Evolutionary conservation across 2,797 vertebrate species (phyloP).

Genomic region (Alauda arvensis): DNA sequence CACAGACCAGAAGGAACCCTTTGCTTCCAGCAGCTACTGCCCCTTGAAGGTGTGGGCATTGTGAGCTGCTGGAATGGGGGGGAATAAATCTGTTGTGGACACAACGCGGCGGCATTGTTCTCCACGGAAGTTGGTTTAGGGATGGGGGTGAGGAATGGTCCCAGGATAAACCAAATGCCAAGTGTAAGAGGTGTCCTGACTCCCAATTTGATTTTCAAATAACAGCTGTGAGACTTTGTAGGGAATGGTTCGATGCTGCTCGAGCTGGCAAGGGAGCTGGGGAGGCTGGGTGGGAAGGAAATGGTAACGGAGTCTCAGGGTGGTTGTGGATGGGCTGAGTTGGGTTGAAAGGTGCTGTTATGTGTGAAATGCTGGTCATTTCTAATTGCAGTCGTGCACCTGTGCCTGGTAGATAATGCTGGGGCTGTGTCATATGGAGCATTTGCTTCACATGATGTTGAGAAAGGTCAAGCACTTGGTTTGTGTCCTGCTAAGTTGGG

Average conservation of each 20-base stretch:
- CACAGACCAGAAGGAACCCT: constrained; percentile 68
- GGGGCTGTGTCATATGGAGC: not conserved
- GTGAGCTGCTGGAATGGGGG: not conserved
- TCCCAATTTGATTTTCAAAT: constrained; percentile 12
- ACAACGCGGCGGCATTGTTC: constrained; percentile 39
- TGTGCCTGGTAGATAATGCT: constrained; percentile 41
- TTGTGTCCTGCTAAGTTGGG: not conserved
- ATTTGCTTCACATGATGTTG: constrained; percentile 30
- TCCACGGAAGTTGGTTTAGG: constrained; percentile 22
- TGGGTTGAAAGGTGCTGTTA: constrained; percentile 36
- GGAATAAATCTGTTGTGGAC: constrained; percentile 27
- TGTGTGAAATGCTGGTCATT: not conserved
- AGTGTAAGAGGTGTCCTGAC: not conserved
- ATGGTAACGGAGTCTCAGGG: not conserved
- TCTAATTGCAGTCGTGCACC: constrained; percentile 53
- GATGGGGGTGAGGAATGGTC: not conserved
- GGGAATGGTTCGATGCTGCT: not conserved
- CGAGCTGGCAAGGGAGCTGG: not conserved
- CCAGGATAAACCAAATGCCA: not conserved
- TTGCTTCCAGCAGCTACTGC: constrained; percentile 69
- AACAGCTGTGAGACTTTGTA: not conserved
- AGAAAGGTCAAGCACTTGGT: constrained; percentile 35
- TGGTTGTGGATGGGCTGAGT: not conserved
- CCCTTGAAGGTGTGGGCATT: constrained; percentile 20
- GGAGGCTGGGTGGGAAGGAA: not conserved